Conservation (phyloP, 1,140 invertebrate genomes). For the Aphis craccivora region DNA sequence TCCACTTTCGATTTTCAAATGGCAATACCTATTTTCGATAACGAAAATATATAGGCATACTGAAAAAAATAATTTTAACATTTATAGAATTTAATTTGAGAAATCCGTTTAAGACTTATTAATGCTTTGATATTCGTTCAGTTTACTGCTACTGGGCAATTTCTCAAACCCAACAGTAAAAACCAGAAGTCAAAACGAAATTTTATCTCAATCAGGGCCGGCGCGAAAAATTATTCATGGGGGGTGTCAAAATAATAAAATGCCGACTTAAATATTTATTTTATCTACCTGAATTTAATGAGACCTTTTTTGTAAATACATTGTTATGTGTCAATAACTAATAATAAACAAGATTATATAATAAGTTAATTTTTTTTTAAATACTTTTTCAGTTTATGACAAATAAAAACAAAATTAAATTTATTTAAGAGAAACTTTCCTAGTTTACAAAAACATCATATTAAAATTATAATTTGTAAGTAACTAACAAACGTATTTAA, state of each 20-base stretch:
- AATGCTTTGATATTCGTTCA: too few species aligned
- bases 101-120: too few species aligned
- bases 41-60: too few species aligned
- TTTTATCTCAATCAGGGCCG: too few species aligned
- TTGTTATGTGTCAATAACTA: background rate
- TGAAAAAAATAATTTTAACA: too few species aligned
- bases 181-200: too few species aligned
- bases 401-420: conserved; percentile 11
- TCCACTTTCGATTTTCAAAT: too few species aligned
- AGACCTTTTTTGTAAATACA: background rate
- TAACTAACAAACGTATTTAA: conserved; percentile 3
- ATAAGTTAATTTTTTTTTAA: background rate
- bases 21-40: too few species aligned
- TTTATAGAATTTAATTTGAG: too few species aligned
- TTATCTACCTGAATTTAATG: background rate
- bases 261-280: background rate
- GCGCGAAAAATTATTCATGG: background rate
- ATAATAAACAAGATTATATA: background rate
- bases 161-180: too few species aligned
- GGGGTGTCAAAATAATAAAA: background rate
- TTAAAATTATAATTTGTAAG: conserved; percentile 10
- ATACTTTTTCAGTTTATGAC: conserved; percentile 8
- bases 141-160: too few species aligned
- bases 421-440: conserved; percentile 2
- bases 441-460: background rate